Percentiles rank a stretch among this genome's conserved stretches.
phyloP scores from a whole-genome alignment of 2,888 invertebrate species.

The Macrosiphum euphorbiae region DNA sequence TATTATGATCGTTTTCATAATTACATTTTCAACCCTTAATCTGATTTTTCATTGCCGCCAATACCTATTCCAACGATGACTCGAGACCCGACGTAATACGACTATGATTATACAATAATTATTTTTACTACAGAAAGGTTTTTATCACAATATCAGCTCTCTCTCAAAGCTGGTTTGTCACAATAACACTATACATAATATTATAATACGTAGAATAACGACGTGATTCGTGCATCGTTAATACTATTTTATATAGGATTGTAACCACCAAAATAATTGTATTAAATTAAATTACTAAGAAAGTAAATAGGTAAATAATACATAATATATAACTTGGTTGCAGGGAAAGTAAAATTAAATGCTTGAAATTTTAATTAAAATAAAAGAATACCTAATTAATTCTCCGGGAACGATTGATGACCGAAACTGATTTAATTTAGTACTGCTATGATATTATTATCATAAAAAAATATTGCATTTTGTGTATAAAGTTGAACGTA shows the following conservation, averaged over 20 bases:
- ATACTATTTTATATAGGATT: background rate
- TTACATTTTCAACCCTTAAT: background rate
- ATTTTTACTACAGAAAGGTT: background rate
- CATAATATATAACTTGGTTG: background rate
- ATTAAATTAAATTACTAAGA: background rate
- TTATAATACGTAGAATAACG: background rate
- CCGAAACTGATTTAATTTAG: background rate
- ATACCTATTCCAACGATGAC: background rate
- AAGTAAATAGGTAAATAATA: background rate
- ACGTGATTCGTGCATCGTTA: background rate
- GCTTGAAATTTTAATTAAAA: background rate
- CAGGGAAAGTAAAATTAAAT: background rate
- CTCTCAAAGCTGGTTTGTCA: background rate
- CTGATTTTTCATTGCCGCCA: background rate
- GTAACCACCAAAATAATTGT: background rate
- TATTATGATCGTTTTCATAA: background rate
- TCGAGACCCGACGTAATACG: background rate
- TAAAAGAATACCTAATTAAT: background rate
- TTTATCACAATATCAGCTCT: background rate
- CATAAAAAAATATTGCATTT: background rate
- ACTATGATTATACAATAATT: too few relatives aligned
- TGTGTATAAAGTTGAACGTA: background rate
- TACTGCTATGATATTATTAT: background rate
- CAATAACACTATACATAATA: background rate
- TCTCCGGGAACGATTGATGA: background rate